Evolutionary conservation across 2,113 vertebrate genomes (phyloP).

Genomic region (Microcebus tavaratra): DNA sequence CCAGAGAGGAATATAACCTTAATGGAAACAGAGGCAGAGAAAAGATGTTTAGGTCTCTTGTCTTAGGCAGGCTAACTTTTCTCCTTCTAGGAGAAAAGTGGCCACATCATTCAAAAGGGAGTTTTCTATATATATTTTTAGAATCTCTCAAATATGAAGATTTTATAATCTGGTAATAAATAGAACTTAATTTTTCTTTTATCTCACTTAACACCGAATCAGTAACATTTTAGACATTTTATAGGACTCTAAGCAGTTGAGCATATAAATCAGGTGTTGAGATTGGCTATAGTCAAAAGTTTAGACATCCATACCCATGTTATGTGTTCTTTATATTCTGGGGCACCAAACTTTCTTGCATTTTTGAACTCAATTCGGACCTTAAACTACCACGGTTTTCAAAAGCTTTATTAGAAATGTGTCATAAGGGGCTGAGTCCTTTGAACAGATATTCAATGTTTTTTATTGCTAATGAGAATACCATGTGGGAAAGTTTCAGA

Average conservation of each 20-base stretch:
- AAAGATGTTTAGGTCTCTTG: neutral
- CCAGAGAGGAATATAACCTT: neutral
- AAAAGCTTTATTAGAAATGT: neutral
- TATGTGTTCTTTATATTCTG: conserved; percentile 17
- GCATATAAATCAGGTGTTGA: neutral
- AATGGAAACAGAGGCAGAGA: neutral
- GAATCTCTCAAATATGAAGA: neutral
- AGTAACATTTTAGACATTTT: neutral
- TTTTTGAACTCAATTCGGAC: neutral
- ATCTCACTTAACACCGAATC: neutral
- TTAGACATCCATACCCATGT: neutral
- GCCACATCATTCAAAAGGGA: neutral
- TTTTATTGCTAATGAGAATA: neutral
- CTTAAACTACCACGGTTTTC: neutral
- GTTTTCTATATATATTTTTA: neutral
- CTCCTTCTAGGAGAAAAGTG: neutral
- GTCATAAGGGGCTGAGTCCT: neutral
- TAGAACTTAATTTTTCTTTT: neutral
- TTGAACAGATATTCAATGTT: neutral
- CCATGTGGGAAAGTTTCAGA: neutral
- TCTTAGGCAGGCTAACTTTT: neutral
- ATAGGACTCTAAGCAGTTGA: neutral
- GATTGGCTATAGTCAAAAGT: neutral
- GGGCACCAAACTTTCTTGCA: neutral
- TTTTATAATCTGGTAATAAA: neutral